These are phyloP conservation scores for Caiman crocodilus DNA, from an alignment of 2,797 vertebrate genomes.

Conservation along the genomic window DNA sequence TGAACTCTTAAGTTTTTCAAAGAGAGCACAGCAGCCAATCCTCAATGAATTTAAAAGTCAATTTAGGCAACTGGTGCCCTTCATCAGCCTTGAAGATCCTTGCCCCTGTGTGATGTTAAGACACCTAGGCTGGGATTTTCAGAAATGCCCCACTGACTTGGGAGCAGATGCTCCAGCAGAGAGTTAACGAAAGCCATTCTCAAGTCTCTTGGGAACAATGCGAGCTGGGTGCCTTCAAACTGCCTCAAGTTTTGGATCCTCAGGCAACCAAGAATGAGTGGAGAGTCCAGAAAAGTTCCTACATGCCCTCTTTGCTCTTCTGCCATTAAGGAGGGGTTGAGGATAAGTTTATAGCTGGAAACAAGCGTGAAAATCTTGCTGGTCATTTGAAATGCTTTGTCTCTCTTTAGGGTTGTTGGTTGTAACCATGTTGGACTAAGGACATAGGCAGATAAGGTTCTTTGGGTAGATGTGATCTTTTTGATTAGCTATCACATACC, in stretches of 20 bases:
- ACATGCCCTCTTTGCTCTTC: background rate
- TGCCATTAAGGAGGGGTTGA: background rate
- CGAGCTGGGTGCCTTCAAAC: background rate
- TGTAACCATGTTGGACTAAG: too few relatives aligned
- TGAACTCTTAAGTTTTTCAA: background rate
- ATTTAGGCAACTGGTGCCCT: background rate
- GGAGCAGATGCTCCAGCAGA: background rate
- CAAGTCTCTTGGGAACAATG: background rate
- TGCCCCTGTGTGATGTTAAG: background rate
- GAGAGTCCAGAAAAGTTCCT: background rate
- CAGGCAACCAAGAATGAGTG: background rate
- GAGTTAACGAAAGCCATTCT: background rate
- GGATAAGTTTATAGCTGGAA: too few relatives aligned
- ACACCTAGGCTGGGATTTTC: too few relatives aligned
- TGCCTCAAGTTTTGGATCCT: too few relatives aligned
- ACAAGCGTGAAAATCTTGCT: too few relatives aligned
- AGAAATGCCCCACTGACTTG: background rate
- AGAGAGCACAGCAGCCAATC: background rate
- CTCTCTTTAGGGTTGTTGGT: too few relatives aligned
- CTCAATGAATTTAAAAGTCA: background rate
- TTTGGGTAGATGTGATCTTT: too few relatives aligned
- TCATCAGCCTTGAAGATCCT: background rate
- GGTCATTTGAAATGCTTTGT: too few relatives aligned
- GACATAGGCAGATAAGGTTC: too few relatives aligned
- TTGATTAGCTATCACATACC: too few relatives aligned